Evolutionary conservation across 2,888 invertebrate species (phyloP).

Genomic region (Erebia epiphron): DNA sequence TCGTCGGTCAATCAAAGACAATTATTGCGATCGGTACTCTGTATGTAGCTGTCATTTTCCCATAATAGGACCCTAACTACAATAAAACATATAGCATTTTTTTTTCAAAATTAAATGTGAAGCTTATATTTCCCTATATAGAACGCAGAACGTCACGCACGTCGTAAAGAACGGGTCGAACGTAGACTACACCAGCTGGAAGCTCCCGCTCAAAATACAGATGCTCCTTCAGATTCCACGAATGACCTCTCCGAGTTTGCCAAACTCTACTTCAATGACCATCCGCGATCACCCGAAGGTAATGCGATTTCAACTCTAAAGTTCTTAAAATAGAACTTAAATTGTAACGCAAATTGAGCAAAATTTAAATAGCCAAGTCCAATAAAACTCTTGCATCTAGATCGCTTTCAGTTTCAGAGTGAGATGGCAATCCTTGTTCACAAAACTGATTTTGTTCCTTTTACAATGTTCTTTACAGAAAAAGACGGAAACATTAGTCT

Average conservation of each 20-base stretch:
- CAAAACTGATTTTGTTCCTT: background rate
- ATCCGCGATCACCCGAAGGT: slow-evolving; percentile 93
- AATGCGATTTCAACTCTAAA: slow-evolving; percentile 24
- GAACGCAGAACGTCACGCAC: slow-evolving; percentile 87
- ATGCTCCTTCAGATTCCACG: slow-evolving; percentile 67
- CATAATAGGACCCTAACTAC: too few relatives aligned
- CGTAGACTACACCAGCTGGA: slow-evolving; percentile 93
- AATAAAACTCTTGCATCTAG: too few relatives aligned
- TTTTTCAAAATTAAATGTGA: background rate
- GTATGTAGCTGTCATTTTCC: too few relatives aligned
- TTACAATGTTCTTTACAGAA: background rate
- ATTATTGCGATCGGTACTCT: too few relatives aligned
- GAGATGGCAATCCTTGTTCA: too few relatives aligned
- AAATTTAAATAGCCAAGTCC: background rate
- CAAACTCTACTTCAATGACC: slow-evolving; percentile 95
- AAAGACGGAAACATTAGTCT: background rate
- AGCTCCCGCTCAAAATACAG: slow-evolving; percentile 54
- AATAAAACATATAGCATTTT: too few relatives aligned
- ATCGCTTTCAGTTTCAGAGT: too few relatives aligned
- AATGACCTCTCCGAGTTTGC: slow-evolving; percentile 96
- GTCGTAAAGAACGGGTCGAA: slow-evolving; percentile 93
- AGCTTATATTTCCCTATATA: slow-evolving; percentile 35
- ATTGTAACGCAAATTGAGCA: background rate
- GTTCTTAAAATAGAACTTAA: background rate
- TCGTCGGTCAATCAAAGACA: too few relatives aligned